Conservation (phyloP, 2,888 invertebrate species). For the Agriopis aurantiaria region DNA sequence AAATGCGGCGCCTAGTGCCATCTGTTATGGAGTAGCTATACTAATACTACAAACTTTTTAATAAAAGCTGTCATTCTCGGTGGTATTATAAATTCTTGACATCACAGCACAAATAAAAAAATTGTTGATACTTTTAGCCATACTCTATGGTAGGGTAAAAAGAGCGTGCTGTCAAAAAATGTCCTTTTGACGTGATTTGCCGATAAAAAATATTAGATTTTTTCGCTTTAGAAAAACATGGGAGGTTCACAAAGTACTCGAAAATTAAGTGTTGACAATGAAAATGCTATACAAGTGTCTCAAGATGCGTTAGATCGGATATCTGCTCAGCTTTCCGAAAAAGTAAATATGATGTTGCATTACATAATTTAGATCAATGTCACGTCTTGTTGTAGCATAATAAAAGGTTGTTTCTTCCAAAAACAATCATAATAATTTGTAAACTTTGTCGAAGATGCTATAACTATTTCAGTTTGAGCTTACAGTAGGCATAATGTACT, state of each 20-base stretch:
- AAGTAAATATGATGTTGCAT: constrained; percentile 78
- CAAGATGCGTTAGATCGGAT: constrained; percentile 82
- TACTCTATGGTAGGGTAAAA: neutral
- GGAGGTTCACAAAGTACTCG: constrained; percentile 86
- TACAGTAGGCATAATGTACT: neutral
- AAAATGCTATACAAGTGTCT: constrained; percentile 82
- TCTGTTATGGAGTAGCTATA: constrained; percentile 46
- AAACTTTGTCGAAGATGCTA: constrained; percentile 15
- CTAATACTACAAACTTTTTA: neutral
- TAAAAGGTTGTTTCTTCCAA: constrained; percentile 36
- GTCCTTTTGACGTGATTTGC: constrained; percentile 78
- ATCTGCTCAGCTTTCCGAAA: constrained; percentile 74
- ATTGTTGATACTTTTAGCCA: neutral
- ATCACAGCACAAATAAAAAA: neutral
- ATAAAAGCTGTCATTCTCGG: neutral
- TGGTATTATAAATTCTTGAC: neutral
- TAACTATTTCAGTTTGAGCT: constrained; percentile 7
- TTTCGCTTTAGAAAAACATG: constrained; percentile 70
- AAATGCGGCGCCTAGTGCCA: constrained; percentile 35
- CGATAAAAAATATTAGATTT: constrained; percentile 67
- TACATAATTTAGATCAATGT: constrained; percentile 85
- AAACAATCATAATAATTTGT: constrained; percentile 37
- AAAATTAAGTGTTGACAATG: constrained; percentile 81
- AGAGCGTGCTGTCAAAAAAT: constrained; percentile 64
- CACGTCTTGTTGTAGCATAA: constrained; percentile 57